Base-by-base conservation (phyloP, 2,888 invertebrate species). In the Leucophenga maculata region DNA sequence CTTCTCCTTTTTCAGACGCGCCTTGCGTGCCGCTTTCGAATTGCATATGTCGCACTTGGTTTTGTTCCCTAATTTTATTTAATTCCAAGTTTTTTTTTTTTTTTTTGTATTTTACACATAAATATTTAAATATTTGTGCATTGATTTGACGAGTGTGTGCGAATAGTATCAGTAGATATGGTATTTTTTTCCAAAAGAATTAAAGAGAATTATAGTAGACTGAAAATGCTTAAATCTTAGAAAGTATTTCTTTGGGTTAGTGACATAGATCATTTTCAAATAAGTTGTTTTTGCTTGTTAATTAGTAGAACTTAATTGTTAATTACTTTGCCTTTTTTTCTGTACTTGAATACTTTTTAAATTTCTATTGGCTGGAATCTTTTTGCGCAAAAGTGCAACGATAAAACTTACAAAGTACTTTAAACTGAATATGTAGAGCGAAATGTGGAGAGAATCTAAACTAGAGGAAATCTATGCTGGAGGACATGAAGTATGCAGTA, bases 11-110 rank as follows among this genome's bases (percentile, higher is more conserved):
- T 93, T 93, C 87, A 91, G 89, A 74, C 91, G 90, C 82, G 91
- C 89, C 90, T 92, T 94, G 90, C 93, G 93, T 89, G 91, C 90
- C 83, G 92, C 91, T 90, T 93, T 94, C 80, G 93, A 91, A 90
- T 91, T 93, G 92, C 95, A 95, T 89, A 93, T 91, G 90, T 95
- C 95, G 90, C 95, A 95, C 89, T 94, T 92, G 85, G 95, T 95
- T 93, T 94, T 95, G 93, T 95, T 95, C 95, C 95, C 95, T 95
- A 93, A 74, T 82, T 75, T 18, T 39, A 60, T 39, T 18, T 60
- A 16, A 31, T 32, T 32, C 39, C 11, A 18, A n/a, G 39, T 39
- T 39, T 39, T 39, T 70, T 71, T 48, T 71, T 62, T 68, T 44
- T 32, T 52, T 65, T 3, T 20, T 14, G 20, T 39, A 9, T 31